These are phyloP conservation scores for Lasius fuliginosus DNA, from an alignment of 2,888 invertebrate genomes.

Conservation along the genomic window DNA sequence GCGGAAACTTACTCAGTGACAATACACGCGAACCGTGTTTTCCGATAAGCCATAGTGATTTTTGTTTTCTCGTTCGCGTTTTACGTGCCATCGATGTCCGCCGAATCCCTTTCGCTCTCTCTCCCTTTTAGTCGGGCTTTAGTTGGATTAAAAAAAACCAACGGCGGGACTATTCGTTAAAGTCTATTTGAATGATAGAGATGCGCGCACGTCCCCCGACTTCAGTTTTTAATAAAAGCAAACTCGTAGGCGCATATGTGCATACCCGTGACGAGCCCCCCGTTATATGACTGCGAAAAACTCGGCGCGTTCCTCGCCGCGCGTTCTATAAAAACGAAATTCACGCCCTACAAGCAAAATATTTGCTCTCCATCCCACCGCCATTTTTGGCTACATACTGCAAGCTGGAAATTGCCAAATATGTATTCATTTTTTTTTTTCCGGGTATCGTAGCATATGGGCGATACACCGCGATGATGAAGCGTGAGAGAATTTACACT, in stretches of 20 bases:
- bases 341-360: constrained; percentile 65
- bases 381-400: constrained; percentile 60
- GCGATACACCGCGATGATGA: constrained; percentile 51
- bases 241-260: constrained; percentile 50
- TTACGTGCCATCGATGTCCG: constrained; percentile 22
- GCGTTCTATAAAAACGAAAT: constrained; percentile 60
- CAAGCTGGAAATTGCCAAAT: constrained; percentile 61
- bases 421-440: constrained; percentile 53
- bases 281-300: constrained; percentile 49
- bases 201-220: constrained; percentile 39
- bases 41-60: constrained; percentile 12
- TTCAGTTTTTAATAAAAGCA: constrained; percentile 53
- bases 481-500: constrained; percentile 55
- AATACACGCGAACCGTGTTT: neutral
- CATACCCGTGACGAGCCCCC: constrained; percentile 37
- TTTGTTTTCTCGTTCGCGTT: constrained; percentile 9
- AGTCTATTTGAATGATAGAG: constrained; percentile 55
- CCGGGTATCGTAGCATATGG: constrained; percentile 49
- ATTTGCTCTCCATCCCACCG: constrained; percentile 61
- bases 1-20: neutral
- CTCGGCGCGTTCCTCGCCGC: constrained; percentile 17
- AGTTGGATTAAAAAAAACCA: constrained; percentile 47
- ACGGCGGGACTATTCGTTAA: constrained; percentile 48
- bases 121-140: constrained; percentile 19
- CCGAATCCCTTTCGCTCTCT: neutral